Conservation (phyloP, 2,888 invertebrate species). For the Adela reaumurella region DNA sequence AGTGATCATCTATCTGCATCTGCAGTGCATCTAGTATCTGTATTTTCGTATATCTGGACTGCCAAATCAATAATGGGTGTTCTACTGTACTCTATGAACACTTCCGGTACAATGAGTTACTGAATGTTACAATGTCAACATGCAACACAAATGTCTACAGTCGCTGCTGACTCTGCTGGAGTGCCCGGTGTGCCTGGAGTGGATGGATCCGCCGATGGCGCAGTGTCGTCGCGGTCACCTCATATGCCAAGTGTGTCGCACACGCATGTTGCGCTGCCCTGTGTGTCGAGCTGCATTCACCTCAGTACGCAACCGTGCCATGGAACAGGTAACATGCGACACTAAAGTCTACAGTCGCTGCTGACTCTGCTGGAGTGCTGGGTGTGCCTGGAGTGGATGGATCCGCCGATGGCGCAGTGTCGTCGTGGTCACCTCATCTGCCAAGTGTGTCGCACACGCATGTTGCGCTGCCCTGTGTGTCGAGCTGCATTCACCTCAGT, state of each 20-base stretch:
- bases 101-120: too few species aligned
- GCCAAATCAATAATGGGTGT: too few species aligned
- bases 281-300: conserved; percentile 55
- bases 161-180: conserved; percentile 48
- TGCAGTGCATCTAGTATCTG: too few species aligned
- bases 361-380: conserved; percentile 58
- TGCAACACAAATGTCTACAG: too few species aligned
- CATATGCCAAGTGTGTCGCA: conserved; percentile 54
- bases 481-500: conserved; percentile 49
- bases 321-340: conserved; percentile 54
- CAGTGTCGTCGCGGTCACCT: conserved; percentile 64
- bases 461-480: conserved; percentile 58
- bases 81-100: too few species aligned
- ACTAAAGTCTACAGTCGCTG: conserved; percentile 35
- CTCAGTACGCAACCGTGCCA: conserved; percentile 48
- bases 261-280: conserved; percentile 54
- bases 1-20: too few species aligned
- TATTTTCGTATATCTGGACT: too few species aligned
- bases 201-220: conserved; percentile 58
- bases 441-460: conserved; percentile 50
- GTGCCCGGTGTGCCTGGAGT: conserved; percentile 63
- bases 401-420: conserved; percentile 61
- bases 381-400: conserved; percentile 61
- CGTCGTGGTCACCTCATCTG: conserved; percentile 62
- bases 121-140: too few species aligned